Evolutionary conservation across 2,113 vertebrate species (phyloP), one percentile per base, ranked within the genome.

Genomic region (Taurulus bubalis): DNA sequence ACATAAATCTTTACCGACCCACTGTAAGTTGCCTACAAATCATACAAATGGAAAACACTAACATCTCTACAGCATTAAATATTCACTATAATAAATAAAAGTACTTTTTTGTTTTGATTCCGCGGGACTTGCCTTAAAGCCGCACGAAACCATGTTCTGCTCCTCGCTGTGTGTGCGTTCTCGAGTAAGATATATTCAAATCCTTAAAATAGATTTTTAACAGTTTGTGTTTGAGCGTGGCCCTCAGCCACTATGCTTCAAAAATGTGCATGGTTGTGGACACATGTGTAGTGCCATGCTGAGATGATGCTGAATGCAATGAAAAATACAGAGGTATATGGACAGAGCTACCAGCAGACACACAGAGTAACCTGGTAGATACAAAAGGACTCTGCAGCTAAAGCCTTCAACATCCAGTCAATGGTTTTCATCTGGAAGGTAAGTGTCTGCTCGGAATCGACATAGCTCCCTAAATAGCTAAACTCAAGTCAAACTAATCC

Each of bases 401-500:
- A 70, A 60, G 26, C 55, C 30, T 34, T 26, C 15, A 34, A 45
- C 38, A 47, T 65, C 20, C 14, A 34, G 51, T 82, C 66, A 45
- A 77, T 79, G 4, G 42, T 65, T 84, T 79, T 88, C 30, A 70
- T 80, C 55, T 71, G 28, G 40, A 87, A 73, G 47, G 60, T 74
- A 69, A 67, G 26, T 26, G 60, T 69, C 68, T 16, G 24, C 15
- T 42, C 77, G 53, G 67, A 77, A 85, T 83, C 30, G 2, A 77
- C 86, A 82, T 75, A 73, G 56, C 79, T 79, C n/a, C 34, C n/a
- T 81, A 79, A 88, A 85, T 53, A 77, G 65, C 79, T 77, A 66
- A 84, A 79, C 81, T 79, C 42, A 58, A 82, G 75, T 80, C 78
- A 72, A 74, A 79, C 69, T 85, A 86, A 89, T 84, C 75, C 82